A percentile compares a stretch with the other conserved stretches of the same genome.
phyloP scores from a whole-genome alignment of 2,888 invertebrate genomes.

The Orchesella flavescens region DNA sequence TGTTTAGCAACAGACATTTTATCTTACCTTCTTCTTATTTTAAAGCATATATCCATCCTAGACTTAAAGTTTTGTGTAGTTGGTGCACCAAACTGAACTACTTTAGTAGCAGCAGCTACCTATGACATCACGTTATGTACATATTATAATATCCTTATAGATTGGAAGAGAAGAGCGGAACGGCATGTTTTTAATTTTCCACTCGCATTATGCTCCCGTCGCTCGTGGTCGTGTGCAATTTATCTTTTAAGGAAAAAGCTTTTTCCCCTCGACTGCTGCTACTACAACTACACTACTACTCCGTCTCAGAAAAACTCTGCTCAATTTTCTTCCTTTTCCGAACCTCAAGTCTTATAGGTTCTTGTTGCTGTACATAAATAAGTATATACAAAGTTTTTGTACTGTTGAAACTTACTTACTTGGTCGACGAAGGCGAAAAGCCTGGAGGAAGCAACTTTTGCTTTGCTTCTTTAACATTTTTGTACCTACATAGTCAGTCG shows the following conservation, averaged over 20 bases:
- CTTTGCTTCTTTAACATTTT: neutral
- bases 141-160: constrained; percentile 59
- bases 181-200: constrained; percentile 71
- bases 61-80: neutral
- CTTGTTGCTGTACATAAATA: too few species aligned
- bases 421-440: neutral
- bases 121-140: neutral
- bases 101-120: too few species aligned
- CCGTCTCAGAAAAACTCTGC: constrained; percentile 4
- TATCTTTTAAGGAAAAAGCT: constrained; percentile 69
- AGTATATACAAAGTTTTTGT: neutral
- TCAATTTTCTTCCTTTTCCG: neutral
- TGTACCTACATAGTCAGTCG: too few species aligned
- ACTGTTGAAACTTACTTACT: constrained; percentile 3
- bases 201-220: constrained; percentile 65
- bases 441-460: neutral
- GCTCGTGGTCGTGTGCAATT: constrained; percentile 70
- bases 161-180: constrained; percentile 67
- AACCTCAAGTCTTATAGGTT: constrained; percentile 6
- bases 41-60: constrained; percentile 41
- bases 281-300: constrained; percentile 7
- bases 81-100: constrained; percentile 31
- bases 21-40: constrained; percentile 39
- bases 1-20: constrained; percentile 28
- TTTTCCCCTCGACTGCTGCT: constrained; percentile 57